Evolutionary conservation across 2,888 invertebrate genomes (phyloP).

Genomic region (Tachina grossa): DNA sequence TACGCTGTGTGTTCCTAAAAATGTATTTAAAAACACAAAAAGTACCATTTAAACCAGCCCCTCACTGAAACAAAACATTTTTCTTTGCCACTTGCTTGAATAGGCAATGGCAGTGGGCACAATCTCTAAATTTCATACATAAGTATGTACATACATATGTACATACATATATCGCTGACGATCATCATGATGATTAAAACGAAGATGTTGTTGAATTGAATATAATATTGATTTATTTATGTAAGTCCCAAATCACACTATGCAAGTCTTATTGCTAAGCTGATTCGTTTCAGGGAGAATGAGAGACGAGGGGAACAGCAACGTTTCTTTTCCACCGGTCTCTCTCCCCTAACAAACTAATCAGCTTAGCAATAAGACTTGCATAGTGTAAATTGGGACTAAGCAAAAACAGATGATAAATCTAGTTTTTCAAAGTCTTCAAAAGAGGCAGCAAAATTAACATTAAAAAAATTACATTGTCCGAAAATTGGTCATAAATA

Average conservation of each 20-base stretch:
- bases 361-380: too few species aligned
- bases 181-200: conserved; percentile 19
- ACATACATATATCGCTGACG: neutral
- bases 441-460: conserved; percentile 7
- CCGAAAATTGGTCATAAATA: conserved; percentile 59
- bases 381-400: too few species aligned
- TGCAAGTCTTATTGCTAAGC: too few species aligned
- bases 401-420: neutral
- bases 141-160: too few species aligned
- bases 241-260: too few species aligned
- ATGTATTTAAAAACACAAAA: neutral
- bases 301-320: too few species aligned
- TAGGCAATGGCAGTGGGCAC: conserved; percentile 21
- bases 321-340: too few species aligned
- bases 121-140: conserved; percentile 44
- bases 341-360: too few species aligned
- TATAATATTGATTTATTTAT: conserved; percentile 11
- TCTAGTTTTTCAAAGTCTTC: neutral
- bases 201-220: conserved; percentile 1
- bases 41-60: neutral
- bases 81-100: neutral
- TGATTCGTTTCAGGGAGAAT: too few species aligned
- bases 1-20: too few species aligned
- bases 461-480: conserved; percentile 32
- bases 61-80: neutral